Percentiles rank a stretch among this genome's conserved stretches.
These are phyloP conservation scores for Ligdia adustata DNA, from an alignment of 2,888 invertebrate species.

Conservation along the genomic window DNA sequence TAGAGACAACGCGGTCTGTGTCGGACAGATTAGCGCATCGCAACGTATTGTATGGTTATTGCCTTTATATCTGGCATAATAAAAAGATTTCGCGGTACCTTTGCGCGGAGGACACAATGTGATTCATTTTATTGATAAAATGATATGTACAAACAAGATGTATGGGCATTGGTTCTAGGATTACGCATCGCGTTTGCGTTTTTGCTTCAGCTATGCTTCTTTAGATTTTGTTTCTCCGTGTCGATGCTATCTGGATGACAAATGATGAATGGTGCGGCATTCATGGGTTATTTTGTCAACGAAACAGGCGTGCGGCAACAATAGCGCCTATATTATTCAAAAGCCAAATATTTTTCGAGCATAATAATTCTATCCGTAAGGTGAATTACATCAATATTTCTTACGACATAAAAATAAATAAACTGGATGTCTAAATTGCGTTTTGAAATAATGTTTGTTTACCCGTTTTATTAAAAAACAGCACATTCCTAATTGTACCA, in stretches of 20 bases:
- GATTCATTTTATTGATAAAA: conserved; percentile 64
- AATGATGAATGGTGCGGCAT: conserved; percentile 34
- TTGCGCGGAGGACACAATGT: conserved; percentile 44
- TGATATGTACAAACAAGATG: conserved; percentile 61
- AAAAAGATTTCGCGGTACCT: conserved; percentile 56
- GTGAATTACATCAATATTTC: conserved; percentile 11
- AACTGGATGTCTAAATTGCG: not conserved
- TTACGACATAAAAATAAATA: not conserved
- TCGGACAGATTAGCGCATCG: conserved; percentile 70
- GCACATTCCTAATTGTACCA: too few relatives aligned
- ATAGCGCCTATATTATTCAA: conserved; percentile 10
- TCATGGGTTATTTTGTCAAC: conserved; percentile 31
- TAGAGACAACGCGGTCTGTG: conserved; percentile 63
- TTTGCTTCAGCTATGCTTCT: conserved; percentile 38
- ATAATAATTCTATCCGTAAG: conserved; percentile 7
- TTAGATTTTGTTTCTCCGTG: conserved; percentile 36
- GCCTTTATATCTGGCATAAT: conserved; percentile 58
- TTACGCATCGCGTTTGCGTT: conserved; percentile 45
- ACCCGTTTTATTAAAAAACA: too few relatives aligned
- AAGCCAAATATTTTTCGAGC: conserved; percentile 11
- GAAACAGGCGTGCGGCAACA: conserved; percentile 16
- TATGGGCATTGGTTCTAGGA: conserved; percentile 50
- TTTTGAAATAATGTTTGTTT: too few relatives aligned
- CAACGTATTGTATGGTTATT: conserved; percentile 68
- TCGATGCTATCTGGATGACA: conserved; percentile 37